Evolutionary conservation across 2,113 vertebrate species (phyloP), one percentile per base, ranked within the genome.

Genomic region (Scartelaos histophorus): DNA sequence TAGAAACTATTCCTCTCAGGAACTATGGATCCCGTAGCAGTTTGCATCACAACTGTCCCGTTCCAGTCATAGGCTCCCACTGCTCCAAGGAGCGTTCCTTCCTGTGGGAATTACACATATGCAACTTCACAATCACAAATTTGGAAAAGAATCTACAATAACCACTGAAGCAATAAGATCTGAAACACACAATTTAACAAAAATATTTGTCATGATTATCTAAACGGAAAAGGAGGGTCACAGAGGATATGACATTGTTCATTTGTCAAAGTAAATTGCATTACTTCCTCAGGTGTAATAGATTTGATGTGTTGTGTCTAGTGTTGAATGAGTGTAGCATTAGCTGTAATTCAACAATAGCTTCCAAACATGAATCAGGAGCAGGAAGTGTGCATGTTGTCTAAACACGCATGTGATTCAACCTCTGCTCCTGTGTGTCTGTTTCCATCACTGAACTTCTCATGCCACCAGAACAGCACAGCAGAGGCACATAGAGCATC

Each of bases 51-150:
- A 13, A 99, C 96, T 0, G 97, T 99, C 69, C 98, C 98, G 5
- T 98, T 98, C 97, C 98, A 99, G 70, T 99, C 95, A 74, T 96
- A 98, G 0, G 98, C 97, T 70, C 98, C 98, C 61, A 99, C 97
- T 7, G 98, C 98, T 80, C 98, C 98, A 45, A 99, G 94, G 92
- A 99, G 93, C 79, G 98, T 57, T 76, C 94, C 96, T 0, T 96
- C 95, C 98, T 99, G 45, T 9, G 0, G 57, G 21, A 70, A 38
- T 62, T 62, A 62, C 60, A 64, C 60, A 64, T n/a, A 38, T 9
- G n/a, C 25, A 64, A 64, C 3, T n/a, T 16, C 16, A 64, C 29
- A 64, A 43, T 58, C 56, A 25, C 21, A 58, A 58, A 58, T 15
- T 5, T 9, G 7, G 16, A 7, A 16, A 7, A 13, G 5, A 57